Conservation (phyloP, 1,140 invertebrate species). For the Stegodyphus mimosarum region DNA sequence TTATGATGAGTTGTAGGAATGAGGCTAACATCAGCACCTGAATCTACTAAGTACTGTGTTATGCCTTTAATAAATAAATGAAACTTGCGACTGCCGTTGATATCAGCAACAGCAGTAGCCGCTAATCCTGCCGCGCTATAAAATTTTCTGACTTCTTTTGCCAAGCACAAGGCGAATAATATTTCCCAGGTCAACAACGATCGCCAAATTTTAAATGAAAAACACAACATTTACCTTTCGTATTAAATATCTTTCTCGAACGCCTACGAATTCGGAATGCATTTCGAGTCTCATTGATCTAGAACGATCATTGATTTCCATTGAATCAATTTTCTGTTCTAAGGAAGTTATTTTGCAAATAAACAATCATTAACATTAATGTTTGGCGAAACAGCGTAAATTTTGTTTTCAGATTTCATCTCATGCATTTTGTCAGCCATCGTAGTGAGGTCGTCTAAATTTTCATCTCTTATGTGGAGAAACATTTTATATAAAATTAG, state of each 20-base stretch:
- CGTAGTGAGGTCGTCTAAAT: neutral
- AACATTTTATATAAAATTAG: neutral
- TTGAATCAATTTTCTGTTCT: conserved; percentile 9
- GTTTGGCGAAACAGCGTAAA: neutral
- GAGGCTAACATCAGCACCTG: neutral
- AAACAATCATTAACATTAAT: neutral
- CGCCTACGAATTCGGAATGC: neutral
- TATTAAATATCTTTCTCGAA: neutral
- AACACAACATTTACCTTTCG: neutral
- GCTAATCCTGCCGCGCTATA: conserved; percentile 12
- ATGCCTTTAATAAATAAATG: neutral
- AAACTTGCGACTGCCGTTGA: neutral
- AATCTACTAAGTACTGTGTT: neutral
- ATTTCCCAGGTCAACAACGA: neutral
- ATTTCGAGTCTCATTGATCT: neutral
- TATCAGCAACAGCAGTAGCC: conserved; percentile 3
- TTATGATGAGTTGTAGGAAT: neutral
- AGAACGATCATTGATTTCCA: conserved; percentile 6
- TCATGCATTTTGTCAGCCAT: neutral
- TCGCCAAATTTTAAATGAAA: neutral
- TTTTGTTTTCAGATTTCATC: neutral
- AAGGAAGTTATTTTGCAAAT: neutral
- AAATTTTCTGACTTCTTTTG: conserved; percentile 3
- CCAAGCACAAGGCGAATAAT: neutral
- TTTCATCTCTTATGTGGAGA: neutral